Evolutionary conservation across 2,113 vertebrate species (phyloP), one percentile per base, ranked within the genome.

Genomic region (Amblyornis subalaris): DNA sequence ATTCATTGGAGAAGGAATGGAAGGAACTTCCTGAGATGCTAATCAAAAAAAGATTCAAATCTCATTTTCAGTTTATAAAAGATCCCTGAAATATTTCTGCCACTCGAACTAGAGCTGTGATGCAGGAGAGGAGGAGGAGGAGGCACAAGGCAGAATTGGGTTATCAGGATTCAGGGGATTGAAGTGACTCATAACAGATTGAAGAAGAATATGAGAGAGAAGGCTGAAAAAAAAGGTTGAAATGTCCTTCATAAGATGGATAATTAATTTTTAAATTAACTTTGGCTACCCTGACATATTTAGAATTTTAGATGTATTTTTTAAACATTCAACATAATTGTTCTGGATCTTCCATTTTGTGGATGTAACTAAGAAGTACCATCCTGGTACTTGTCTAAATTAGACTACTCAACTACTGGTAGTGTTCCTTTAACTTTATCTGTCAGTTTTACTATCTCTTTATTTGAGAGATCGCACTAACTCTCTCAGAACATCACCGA

Each of bases 221-320:
- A 90, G 60, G 91, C 77, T 86, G 88, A 20, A 45, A 29, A 61
- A 44, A 76, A 74, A 72, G 71, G 60, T 89, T 96, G 88, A 80
- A 38, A 84, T 93, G 88, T 92, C 96, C 90, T 97, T 97, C 76
- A 19, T 86, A 65, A 64, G 47, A 54, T 8, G 81, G 88, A 78
- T 92, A 89, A 87, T 92, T 96, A 75, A 24, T 84, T 94, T 95
- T 95, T 44, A 71, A 95, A 95, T 92, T 95, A 87, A 82, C 66
- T 80, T 86, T 93, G 57, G 33, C 62, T 78, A 77, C 47, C 14
- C 55, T 85, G 87, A 75, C 71, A 57, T 70, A 67, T 23, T 94
- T 89, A 82, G 92, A 93, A 87, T 88, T 74, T 74, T 73, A 53
- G 58, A 38, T 89, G 50, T 65, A 35, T 85, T 82, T 90, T 83